Percentiles rank a stretch among this genome's conserved stretches.
phyloP scores from a whole-genome alignment of 2,888 invertebrate species.

The Scelioninae gen. 2 region DNA sequence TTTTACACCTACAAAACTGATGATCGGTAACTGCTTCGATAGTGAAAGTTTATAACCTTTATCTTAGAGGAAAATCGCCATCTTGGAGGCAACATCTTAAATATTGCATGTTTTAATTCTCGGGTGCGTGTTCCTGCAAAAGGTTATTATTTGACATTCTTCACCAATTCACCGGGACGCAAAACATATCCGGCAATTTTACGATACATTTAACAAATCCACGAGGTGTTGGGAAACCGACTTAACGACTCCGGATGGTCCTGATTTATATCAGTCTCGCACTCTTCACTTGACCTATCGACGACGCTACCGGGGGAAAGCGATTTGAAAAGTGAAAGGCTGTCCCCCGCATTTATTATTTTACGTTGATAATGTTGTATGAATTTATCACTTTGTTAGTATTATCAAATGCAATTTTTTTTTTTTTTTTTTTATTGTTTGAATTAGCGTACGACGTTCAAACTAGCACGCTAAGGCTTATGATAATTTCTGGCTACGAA shows the following conservation, averaged over 20 bases:
- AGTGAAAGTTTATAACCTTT: slow-evolving; percentile 7
- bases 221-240: slow-evolving; percentile 15
- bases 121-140: neutral
- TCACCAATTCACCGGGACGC: neutral
- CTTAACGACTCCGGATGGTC: slow-evolving; percentile 25
- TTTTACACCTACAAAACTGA: neutral
- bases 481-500: slow-evolving; percentile 8
- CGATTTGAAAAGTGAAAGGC: slow-evolving; percentile 69
- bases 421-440: neutral
- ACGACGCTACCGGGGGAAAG: slow-evolving; percentile 64
- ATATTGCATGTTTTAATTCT: too few species aligned
- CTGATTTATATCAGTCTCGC: slow-evolving; percentile 38
- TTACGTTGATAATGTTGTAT: slow-evolving; percentile 54
- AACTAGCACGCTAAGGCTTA: neutral
- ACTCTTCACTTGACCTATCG: slow-evolving; percentile 33
- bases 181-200: neutral
- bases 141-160: slow-evolving; percentile 15
- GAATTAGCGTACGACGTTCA: slow-evolving; percentile 13
- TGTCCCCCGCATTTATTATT: slow-evolving; percentile 58
- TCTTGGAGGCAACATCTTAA: too few species aligned
- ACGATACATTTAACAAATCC: slow-evolving; percentile 10
- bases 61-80: too few species aligned
- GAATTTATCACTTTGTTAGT: slow-evolving; percentile 1
- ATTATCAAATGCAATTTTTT: slow-evolving; percentile 1
- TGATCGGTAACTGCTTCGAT: slow-evolving; percentile 1